Evolutionary conservation across 2,888 invertebrate species (phyloP).

Genomic region (Tenthredo amoena): DNA sequence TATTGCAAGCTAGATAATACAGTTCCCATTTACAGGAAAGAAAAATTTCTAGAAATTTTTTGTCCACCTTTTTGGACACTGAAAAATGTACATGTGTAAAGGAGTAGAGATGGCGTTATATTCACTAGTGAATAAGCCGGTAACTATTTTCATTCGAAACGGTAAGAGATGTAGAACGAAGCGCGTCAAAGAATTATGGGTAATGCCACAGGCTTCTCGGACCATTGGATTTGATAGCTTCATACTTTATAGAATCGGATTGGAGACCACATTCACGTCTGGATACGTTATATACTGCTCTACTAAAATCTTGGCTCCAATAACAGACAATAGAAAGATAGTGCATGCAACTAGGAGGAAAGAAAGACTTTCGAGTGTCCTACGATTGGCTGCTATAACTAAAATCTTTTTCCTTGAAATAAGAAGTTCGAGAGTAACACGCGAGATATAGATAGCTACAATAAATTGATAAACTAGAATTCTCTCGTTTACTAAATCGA

Average conservation of each 20-base stretch:
- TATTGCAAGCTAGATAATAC: not conserved
- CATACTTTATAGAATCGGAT: conserved; percentile 76
- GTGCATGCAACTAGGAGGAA: conserved; percentile 43
- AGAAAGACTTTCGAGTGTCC: conserved; percentile 13
- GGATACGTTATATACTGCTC: conserved; percentile 66
- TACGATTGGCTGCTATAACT: not conserved
- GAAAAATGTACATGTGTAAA: not conserved
- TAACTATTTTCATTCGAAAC: conserved; percentile 23
- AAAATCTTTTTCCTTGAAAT: not conserved
- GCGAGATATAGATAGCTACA: not conserved
- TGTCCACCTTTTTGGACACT: not conserved
- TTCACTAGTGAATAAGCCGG: not conserved
- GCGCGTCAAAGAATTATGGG: conserved; percentile 74
- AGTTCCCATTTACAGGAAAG: not conserved
- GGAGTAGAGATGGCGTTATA: not conserved
- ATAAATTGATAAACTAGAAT: not conserved
- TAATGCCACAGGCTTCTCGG: conserved; percentile 74
- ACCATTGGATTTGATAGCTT: conserved; percentile 76
- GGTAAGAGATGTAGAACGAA: conserved; percentile 19
- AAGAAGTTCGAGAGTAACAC: not conserved
- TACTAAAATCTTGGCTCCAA: conserved; percentile 67
- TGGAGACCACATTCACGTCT: conserved; percentile 70
- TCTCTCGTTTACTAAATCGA: not conserved
- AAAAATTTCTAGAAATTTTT: not conserved
- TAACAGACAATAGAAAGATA: conserved; percentile 63